Evolutionary conservation across 2,888 invertebrate species (phyloP), one percentile per base, ranked within the genome.

Genomic region (Dynastes maya): DNA sequence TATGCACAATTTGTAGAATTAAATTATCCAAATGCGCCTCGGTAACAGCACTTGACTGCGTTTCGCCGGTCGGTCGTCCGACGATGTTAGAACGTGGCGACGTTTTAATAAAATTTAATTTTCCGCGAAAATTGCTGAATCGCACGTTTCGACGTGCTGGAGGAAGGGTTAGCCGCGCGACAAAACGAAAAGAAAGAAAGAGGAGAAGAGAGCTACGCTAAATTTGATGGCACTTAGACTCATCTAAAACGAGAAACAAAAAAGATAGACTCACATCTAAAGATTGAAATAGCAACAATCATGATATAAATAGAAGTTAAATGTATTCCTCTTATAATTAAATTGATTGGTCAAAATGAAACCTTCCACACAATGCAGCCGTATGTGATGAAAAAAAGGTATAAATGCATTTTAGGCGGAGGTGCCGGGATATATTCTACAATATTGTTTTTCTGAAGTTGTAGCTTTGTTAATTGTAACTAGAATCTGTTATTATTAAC

Each of bases 1-100:
- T 78, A 78, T 78, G 78, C 78, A 78, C 78, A 78, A 78, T 78
- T 78, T 74, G 72, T 49, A 74, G 61, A 74, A 74, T 74, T 74
- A 74, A 74, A 74, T 74, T 74, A 74, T 74, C 45, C 72, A 61
- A 74, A 74, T 74, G 72, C 72, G 72, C 72, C 45, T 74, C 72
- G 61, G 61, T 61, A 61, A 74, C 72, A 61, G 61, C 45, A 74
- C 72, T 74, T 61, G 61, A 74, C 72, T 61, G 37, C 72, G 27
- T 51, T 37, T 27, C 29, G 51, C 68, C 29, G 55, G 55, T 58
- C 72, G 40, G 72, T 74, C 68, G 72, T 74, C 29, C 61, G 72
- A 72, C 72, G 22, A 22, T 22, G 58, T 72, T 72, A 58, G 53
- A 72, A 58, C 72, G 55, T 53, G 58, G 72, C 72, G 72, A 74